These are phyloP conservation scores for Thymelicus lineola DNA, from an alignment of 2,888 invertebrate genomes.

Conservation along the genomic window DNA sequence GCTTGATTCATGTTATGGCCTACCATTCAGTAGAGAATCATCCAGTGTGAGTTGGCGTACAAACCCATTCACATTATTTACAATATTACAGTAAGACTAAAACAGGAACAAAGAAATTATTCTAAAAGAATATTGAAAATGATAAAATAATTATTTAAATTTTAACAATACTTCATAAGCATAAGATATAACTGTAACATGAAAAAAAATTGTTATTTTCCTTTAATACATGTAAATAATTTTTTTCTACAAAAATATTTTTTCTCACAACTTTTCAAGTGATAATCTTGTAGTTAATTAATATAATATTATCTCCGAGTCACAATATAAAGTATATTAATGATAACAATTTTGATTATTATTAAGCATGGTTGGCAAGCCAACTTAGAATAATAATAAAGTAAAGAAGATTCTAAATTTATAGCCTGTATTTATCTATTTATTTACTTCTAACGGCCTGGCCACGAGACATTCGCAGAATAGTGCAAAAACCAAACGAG, in stretches of 20 bases:
- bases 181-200: conserved; percentile 40
- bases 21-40: neutral
- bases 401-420: too few relatives aligned
- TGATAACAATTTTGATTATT: conserved; percentile 22
- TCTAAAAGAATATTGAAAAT: conserved; percentile 5
- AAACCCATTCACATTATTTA: neutral
- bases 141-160: conserved; percentile 32
- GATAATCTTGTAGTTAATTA: neutral
- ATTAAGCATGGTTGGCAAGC: too few relatives aligned
- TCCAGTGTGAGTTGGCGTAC: neutral
- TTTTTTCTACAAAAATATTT: neutral
- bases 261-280: neutral
- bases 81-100: conserved; percentile 24
- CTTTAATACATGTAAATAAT: conserved; percentile 3
- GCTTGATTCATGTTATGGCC: too few relatives aligned
- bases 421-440: too few relatives aligned
- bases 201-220: conserved; percentile 40
- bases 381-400: too few relatives aligned
- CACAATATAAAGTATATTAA: neutral
- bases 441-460: too few relatives aligned
- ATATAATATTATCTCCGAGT: neutral
- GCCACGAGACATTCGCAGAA: too few relatives aligned
- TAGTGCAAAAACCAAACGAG: too few relatives aligned
- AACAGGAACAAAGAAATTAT: conserved; percentile 24
- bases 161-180: conserved; percentile 39